These are phyloP conservation scores for Hormaphis cornu DNA, from an alignment of 1,140 invertebrate genomes.

Conservation along the genomic window DNA sequence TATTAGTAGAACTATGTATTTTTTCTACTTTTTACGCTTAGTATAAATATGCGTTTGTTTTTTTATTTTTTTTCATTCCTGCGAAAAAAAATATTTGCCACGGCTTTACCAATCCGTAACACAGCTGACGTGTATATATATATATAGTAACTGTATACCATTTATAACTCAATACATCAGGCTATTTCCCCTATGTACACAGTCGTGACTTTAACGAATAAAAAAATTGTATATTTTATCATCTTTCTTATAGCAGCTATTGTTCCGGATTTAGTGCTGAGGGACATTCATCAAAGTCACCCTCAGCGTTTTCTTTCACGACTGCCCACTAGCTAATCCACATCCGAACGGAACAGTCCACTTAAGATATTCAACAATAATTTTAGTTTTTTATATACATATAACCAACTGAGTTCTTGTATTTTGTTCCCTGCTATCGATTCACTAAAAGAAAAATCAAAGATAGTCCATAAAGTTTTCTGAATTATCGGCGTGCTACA, in stretches of 20 bases:
- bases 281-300: constrained; percentile 21
- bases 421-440: too few species aligned
- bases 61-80: too few species aligned
- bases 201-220: background rate
- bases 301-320: background rate
- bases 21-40: too few species aligned
- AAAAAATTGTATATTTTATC: background rate
- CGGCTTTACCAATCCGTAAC: background rate
- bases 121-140: background rate
- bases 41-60: too few species aligned
- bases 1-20: too few species aligned
- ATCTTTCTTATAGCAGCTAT: constrained; percentile 2
- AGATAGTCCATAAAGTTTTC: too few species aligned
- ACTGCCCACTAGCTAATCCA: background rate
- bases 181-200: background rate
- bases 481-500: too few species aligned
- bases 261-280: background rate
- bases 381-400: constrained; percentile 6
- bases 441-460: too few species aligned
- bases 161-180: background rate
- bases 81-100: background rate
- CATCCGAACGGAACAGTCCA: background rate
- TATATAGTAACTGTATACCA: background rate
- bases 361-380: background rate
- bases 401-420: too few species aligned